Percentiles rank a stretch among this genome's conserved stretches.
Evolutionary conservation across 2,888 invertebrate genomes (phyloP).

Genomic region (Ferrisia virgata): DNA sequence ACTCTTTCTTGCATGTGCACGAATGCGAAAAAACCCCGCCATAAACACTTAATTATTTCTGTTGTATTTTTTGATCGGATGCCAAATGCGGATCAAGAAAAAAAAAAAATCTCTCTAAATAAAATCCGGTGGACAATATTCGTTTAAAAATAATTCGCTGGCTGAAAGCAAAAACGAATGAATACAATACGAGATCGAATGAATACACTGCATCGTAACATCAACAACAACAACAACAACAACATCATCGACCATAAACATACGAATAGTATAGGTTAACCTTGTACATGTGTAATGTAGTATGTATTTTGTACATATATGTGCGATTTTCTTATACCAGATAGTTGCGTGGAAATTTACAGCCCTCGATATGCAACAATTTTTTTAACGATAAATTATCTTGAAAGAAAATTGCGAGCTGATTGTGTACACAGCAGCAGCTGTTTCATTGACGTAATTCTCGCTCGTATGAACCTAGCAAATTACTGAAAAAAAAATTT

Average conservation of each 20-base stretch:
- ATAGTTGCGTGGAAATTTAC: not conserved
- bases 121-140: not conserved
- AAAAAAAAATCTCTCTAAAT: not conserved
- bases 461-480: not conserved
- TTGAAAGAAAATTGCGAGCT: not conserved
- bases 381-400: not conserved
- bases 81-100: too few species aligned
- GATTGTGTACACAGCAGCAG: not conserved
- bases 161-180: not conserved
- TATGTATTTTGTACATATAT: too few species aligned
- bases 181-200: not conserved
- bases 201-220: not conserved
- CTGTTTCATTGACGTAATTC: not conserved
- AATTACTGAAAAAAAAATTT: not conserved
- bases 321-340: not conserved
- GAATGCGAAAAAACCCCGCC: not conserved
- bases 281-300: too few species aligned
- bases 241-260: not conserved
- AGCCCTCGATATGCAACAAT: not conserved
- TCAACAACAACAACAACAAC: too few species aligned
- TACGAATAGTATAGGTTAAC: not conserved
- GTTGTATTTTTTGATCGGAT: not conserved
- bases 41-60: not conserved
- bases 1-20: not conserved
- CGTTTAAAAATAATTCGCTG: not conserved